These are phyloP conservation scores for Pseudomyrmex pallidus DNA, from an alignment of 1,140 invertebrate species.

Conservation along the genomic window DNA sequence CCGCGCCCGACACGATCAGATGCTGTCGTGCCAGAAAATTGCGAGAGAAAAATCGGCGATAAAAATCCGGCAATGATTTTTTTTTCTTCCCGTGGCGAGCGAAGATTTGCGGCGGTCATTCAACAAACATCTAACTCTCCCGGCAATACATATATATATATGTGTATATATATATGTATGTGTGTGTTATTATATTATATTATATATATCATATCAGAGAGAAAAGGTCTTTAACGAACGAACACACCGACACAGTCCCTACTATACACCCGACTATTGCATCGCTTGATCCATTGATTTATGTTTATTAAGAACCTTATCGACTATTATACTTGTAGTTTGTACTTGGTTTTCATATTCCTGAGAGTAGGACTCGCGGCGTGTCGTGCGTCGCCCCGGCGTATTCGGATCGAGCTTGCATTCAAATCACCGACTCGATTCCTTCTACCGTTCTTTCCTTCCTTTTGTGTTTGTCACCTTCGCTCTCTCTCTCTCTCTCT, in stretches of 20 bases:
- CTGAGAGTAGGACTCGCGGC: constrained; percentile 79
- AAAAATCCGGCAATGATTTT: constrained; percentile 28
- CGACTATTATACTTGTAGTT: constrained; percentile 84
- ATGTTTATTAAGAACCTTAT: constrained; percentile 78
- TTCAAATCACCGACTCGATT: too few species aligned
- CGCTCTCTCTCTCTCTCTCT: constrained; percentile 7
- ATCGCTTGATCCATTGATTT: constrained; percentile 78
- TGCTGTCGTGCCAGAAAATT: constrained; percentile 19
- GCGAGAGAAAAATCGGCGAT: constrained; percentile 26
- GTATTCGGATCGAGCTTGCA: not conserved
- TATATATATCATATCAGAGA: not conserved
- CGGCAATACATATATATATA: not conserved
- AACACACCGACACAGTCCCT: constrained; percentile 66
- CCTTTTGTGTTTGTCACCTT: too few species aligned
- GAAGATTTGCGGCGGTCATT: constrained; percentile 27
- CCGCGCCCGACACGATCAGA: not conserved
- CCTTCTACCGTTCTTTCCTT: too few species aligned
- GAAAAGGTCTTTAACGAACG: constrained; percentile 22
- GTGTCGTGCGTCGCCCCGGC: constrained; percentile 29
- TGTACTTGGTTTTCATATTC: constrained; percentile 84
- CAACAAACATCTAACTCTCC: not conserved
- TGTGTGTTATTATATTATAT: too few species aligned
- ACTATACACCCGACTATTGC: constrained; percentile 78
- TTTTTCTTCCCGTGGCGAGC: not conserved
- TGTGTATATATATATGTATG: too few species aligned